A percentile compares a stretch with the other conserved stretches of the same genome.
Conservation (phyloP, 92 coral and sea anemone genomes). For the Hydrozoanthus gracilis region DNA sequence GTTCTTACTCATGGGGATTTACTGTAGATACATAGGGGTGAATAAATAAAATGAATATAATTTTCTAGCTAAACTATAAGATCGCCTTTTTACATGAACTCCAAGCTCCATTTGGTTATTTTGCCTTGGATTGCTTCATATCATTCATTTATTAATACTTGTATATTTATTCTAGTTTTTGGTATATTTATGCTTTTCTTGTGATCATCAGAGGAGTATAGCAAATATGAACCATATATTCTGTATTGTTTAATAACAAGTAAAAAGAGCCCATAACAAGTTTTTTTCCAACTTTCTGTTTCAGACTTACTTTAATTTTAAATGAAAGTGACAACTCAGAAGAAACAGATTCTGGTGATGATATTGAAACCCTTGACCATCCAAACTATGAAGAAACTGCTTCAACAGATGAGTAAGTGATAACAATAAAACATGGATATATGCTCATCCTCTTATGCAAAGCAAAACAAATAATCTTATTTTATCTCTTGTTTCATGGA, state of each 20-base stretch:
- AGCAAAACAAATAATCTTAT: background rate
- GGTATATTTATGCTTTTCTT: slow-evolving; percentile 7
- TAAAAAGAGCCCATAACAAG: background rate
- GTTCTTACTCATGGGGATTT: no score
- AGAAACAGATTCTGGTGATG: slow-evolving; percentile 15
- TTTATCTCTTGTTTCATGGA: slow-evolving; percentile 3
- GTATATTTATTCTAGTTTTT: slow-evolving; percentile 4
- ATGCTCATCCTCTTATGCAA: slow-evolving; percentile 28
- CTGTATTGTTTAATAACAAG: background rate
- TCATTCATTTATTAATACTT: background rate
- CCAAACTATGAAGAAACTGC: slow-evolving; percentile 22
- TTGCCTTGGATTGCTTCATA: background rate
- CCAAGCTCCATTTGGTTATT: background rate
- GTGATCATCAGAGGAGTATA: background rate
- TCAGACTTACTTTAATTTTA: slow-evolving; percentile 10
- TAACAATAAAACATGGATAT: slow-evolving; percentile 34
- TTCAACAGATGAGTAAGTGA: slow-evolving; percentile 40
- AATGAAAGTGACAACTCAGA: slow-evolving; percentile 9
- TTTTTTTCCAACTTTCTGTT: background rate
- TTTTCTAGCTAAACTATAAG: no score
- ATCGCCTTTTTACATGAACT: no score
- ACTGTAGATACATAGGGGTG: no score
- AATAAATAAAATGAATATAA: no score
- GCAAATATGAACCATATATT: background rate
- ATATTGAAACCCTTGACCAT: background rate